phyloP scores from a whole-genome alignment of 2,797 vertebrate species.

The Bradypodion pumilum region DNA sequence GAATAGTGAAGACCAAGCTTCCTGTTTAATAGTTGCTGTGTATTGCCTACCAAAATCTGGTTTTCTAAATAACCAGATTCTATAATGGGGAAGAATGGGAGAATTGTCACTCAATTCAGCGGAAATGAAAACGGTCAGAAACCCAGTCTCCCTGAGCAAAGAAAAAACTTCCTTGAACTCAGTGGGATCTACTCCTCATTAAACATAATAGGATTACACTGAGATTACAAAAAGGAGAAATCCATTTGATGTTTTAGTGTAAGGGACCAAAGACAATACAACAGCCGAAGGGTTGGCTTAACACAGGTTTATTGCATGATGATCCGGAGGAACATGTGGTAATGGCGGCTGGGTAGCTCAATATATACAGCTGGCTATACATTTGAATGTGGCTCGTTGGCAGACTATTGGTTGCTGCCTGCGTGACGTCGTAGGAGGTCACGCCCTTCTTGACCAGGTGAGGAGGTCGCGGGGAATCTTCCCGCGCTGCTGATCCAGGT shows the following conservation, averaged over 20 bases:
- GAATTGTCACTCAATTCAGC: conserved; percentile 21
- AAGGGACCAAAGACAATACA: too few relatives aligned
- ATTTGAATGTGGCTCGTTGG: too few relatives aligned
- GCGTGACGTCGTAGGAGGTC: too few relatives aligned
- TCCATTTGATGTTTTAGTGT: neutral
- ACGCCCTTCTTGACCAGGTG: too few relatives aligned
- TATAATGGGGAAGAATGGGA: neutral
- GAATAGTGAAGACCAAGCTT: neutral
- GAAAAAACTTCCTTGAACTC: neutral
- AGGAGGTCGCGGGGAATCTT: too few relatives aligned
- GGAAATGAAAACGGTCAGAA: neutral
- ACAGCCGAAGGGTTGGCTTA: too few relatives aligned
- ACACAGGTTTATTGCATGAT: too few relatives aligned
- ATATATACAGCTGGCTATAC: too few relatives aligned
- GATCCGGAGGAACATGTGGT: too few relatives aligned
- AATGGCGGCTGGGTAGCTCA: too few relatives aligned
- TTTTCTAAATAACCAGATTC: conserved; percentile 36
- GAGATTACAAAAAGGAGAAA: conserved; percentile 1
- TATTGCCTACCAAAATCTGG: conserved; percentile 1
- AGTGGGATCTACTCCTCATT: neutral
- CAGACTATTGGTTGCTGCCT: too few relatives aligned
- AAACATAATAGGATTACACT: neutral
- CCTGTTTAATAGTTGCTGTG: neutral
- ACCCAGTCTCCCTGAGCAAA: neutral
- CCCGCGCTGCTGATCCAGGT: too few relatives aligned